Percentiles rank a stretch among this genome's conserved stretches.
Evolutionary conservation across 1,140 invertebrate species (phyloP).

Genomic region (Drosophila nasuta): DNA sequence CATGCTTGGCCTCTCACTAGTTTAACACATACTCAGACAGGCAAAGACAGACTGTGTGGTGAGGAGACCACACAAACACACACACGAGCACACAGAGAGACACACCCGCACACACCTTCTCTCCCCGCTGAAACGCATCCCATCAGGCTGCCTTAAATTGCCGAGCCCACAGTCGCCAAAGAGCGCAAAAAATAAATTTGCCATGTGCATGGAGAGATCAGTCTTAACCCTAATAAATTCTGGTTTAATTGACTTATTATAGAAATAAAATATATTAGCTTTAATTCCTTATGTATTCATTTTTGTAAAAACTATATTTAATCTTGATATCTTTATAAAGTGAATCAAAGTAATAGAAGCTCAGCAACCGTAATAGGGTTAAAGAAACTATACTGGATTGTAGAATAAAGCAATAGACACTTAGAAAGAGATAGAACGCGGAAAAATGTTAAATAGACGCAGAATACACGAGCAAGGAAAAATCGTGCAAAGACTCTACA

Average conservation of each 20-base stretch:
- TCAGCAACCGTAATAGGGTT: neutral
- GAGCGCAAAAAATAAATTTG: neutral
- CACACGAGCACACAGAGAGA: neutral
- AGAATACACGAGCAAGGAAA: neutral
- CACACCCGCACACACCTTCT: no score
- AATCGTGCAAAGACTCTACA: neutral
- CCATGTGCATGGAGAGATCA: neutral
- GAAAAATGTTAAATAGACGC: neutral
- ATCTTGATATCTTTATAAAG: neutral
- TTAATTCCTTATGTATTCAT: neutral
- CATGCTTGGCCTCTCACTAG: slow-evolving; percentile 9
- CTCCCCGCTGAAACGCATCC: neutral
- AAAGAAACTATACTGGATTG: neutral
- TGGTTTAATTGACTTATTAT: neutral
- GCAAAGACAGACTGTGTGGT: neutral
- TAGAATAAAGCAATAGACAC: neutral
- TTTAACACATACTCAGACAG: neutral
- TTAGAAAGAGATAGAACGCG: slow-evolving; percentile 10
- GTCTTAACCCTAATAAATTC: slow-evolving; percentile 1
- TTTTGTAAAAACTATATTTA: neutral
- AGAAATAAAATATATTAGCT: neutral
- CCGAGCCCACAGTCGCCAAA: slow-evolving; percentile 16
- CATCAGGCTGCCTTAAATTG: slow-evolving; percentile 1
- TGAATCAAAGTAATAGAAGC: neutral
- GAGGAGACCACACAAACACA: neutral